phyloP scores from a whole-genome alignment of 2,113 vertebrate genomes.

The Nibea coibor region DNA sequence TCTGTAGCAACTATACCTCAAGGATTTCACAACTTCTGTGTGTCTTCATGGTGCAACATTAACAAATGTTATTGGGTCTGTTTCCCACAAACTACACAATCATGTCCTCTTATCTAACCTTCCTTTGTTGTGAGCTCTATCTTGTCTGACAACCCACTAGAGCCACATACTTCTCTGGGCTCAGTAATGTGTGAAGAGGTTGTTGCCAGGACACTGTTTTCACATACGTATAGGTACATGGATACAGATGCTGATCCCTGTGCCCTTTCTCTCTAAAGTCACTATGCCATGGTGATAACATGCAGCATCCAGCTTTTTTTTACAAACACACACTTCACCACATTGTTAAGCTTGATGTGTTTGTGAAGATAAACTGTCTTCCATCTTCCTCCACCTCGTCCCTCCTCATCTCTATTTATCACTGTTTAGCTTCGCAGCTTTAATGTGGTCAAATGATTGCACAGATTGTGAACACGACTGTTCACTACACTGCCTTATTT shows the following conservation, averaged over 20 bases:
- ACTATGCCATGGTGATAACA: background rate
- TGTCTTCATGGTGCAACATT: conserved; percentile 2
- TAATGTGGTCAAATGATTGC: conserved; percentile 46
- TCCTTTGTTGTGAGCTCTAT: conserved; percentile 27
- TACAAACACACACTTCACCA: conserved; percentile 16
- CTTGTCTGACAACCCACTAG: conserved; percentile 44
- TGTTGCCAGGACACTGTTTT: conserved; percentile 51
- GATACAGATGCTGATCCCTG: conserved; percentile 20
- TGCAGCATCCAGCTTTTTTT: background rate
- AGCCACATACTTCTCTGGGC: conserved; percentile 33
- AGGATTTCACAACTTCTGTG: background rate
- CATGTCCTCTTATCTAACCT: conserved; percentile 37
- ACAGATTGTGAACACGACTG: conserved; percentile 5
- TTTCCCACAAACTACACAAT: conserved; percentile 7
- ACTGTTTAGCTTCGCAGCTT: conserved; percentile 48
- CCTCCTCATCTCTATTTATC: conserved; percentile 27
- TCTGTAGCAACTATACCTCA: background rate
- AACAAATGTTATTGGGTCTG: background rate
- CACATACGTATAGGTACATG: conserved; percentile 16
- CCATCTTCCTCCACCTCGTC: background rate
- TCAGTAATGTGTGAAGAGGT: conserved; percentile 45
- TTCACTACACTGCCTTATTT: conserved; percentile 40
- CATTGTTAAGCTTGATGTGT: conserved; percentile 30
- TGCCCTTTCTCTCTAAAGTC: conserved; percentile 47
- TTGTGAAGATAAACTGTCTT: conserved; percentile 33